Evolutionary conservation across 2,113 vertebrate species (phyloP), one percentile per base, ranked within the genome.

Genomic region (Carassius carassius): DNA sequence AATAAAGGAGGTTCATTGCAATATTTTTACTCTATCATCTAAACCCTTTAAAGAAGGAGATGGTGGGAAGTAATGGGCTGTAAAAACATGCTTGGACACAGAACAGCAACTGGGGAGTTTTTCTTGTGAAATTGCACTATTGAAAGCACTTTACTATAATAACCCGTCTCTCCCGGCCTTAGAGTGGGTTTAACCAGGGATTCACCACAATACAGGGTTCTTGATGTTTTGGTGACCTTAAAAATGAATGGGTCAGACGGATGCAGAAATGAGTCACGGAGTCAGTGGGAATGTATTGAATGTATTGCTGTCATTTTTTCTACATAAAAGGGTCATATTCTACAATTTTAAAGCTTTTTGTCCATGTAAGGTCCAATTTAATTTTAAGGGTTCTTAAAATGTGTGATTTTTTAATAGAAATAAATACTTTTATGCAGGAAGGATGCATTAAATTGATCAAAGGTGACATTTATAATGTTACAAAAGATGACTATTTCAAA

Each of bases 141-240:
- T 81, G 4, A 81, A 81, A 81, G 78, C 62, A 81, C 41, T 67
- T 49, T 7, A 47, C 10, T 17, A 11, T 49, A 47, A 81, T 17
- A 47, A 67, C 37, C 60, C 37, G 12, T 54, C 47, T 70, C 80
- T 54, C 12, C 25, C 32, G 1, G 23, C 19, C 4, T 10, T 23
- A 14, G 37, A 3, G 25, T 35, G 10, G 25, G 32, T 77, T 35
- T 21, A 35, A 56, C 74, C 49, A 5, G 70, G 4, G 2, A 19
- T 23, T 73, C 70, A 47, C 37, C 4, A 3, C 25, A 56, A 54
- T 16, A 76, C 44, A 76, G 3, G 17, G 12, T 8, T n/a, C 4
- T 13, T 13, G 51, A 58, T 25, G 49, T n/a, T 35, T 17, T 58
- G 51, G 4, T 58, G 51, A 78, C 29, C 49, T 35, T 49, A n/a